Evolutionary conservation across 2,888 invertebrate genomes (phyloP), one percentile per base, ranked within the genome.

Genomic region (Tanypteryx hageni): DNA sequence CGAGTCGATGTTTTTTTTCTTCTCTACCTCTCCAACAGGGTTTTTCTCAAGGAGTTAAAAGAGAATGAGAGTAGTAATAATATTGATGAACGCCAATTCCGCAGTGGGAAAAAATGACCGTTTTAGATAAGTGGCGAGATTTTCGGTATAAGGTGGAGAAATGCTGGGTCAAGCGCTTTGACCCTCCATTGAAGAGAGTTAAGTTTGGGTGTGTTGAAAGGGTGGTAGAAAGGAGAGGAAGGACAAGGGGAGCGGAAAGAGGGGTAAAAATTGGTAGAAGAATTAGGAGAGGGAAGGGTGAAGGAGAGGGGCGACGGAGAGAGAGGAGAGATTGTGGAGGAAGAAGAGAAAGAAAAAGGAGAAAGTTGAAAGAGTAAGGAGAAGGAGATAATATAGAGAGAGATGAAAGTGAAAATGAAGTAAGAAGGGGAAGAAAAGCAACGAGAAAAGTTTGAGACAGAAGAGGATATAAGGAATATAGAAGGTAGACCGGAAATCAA

Each of bases 151-250:
- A 61, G 61, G 86, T 64, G 86, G 27, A 86, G 86, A 86, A 86
- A 86, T 31, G 86, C 18, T n/a, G 86, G 89, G 89, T 89, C 89
- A 89, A 89, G 64, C 89, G 89, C 64, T 89, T 89, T 89, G 89
- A 89, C 89, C 89, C 44, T 44, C 18, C 64, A 64, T 11, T 89
- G 61, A 64, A 61, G 44, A 10, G 22, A 27, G 22, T 13, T 27
- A 68, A 68, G 68, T 68, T 68, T 68, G n/a, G 31, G 86, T 31
- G 61, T 18, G 61, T 61, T 61, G 18, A 86, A 59, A 86, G 31
- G 61, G 27, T 44, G 56, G 22, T 14, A 59, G 86, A 31, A 31
- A 61, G 86, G 61, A 64, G 31, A 64, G 18, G 18, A 18, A 31
- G 58, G 13, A 13, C 13, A 58, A 58, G 59, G 58, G 11, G 31